These are phyloP conservation scores for Catharus bicknelli DNA, from an alignment of 2,113 vertebrate genomes.

Conservation along the genomic window DNA sequence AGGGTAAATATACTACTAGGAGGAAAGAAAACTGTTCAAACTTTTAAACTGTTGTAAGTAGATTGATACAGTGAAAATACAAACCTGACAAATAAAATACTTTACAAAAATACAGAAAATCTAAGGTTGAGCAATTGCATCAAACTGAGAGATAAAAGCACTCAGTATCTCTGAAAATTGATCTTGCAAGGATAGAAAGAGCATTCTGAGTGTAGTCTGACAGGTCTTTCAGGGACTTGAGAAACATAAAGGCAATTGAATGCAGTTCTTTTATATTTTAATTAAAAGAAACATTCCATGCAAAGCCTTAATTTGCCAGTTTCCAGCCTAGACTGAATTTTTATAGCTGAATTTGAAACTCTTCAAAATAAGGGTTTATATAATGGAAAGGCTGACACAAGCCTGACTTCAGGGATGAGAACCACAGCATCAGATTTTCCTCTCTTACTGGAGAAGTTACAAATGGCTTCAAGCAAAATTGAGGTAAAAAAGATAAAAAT, in stretches of 20 bases:
- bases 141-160: not conserved
- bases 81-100: not conserved
- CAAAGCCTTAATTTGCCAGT: not conserved
- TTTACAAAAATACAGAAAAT: not conserved
- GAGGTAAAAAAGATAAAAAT: not conserved
- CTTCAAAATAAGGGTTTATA: slow-evolving; percentile 54
- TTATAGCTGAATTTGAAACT: slow-evolving; percentile 44
- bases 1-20: not conserved
- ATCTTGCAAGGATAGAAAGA: not conserved
- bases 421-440: slow-evolving; percentile 28
- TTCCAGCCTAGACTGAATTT: slow-evolving; percentile 31
- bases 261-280: not conserved
- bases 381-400: slow-evolving; percentile 62
- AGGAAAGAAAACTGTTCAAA: not conserved
- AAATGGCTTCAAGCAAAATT: not conserved
- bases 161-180: not conserved
- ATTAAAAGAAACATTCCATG: slow-evolving; percentile 24
- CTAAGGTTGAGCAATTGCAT: not conserved
- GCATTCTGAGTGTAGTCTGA: not conserved
- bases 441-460: not conserved
- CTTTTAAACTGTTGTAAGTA: not conserved
- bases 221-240: not conserved
- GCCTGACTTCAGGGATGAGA: slow-evolving; percentile 21
- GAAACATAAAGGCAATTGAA: not conserved
- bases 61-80: not conserved